phyloP scores from a whole-genome alignment of 2,797 vertebrate genomes.

The Epinephelus coioides region DNA sequence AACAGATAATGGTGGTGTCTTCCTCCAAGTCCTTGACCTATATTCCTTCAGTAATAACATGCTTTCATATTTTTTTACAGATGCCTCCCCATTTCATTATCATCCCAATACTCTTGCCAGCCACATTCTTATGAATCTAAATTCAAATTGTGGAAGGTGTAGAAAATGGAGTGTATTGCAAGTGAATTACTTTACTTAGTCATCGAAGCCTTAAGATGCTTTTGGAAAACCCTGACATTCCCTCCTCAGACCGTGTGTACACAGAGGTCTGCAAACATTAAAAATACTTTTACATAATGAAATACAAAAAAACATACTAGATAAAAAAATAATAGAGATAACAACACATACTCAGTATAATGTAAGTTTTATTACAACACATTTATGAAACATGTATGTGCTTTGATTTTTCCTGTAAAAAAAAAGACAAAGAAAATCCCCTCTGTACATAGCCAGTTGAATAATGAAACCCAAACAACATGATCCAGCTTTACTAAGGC shows the following conservation, averaged over 20 bases:
- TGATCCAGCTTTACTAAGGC: not conserved
- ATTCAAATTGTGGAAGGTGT: not conserved
- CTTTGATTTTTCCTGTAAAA: not conserved
- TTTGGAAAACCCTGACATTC: not conserved
- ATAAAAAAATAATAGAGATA: not conserved
- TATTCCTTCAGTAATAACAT: too few relatives aligned
- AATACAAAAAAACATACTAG: not conserved
- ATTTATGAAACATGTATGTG: not conserved
- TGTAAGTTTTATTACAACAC: slow-evolving; percentile 6
- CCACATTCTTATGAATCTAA: not conserved
- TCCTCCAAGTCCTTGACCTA: too few relatives aligned
- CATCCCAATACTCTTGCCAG: too few relatives aligned
- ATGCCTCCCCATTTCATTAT: too few relatives aligned
- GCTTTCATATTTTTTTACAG: too few relatives aligned
- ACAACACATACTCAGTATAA: not conserved
- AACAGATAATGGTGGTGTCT: too few relatives aligned
- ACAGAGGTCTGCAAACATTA: not conserved
- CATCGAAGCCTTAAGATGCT: not conserved
- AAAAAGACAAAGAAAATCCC: not conserved
- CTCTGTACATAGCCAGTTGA: not conserved
- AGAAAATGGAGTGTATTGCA: not conserved
- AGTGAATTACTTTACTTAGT: not conserved
- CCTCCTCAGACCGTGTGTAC: not conserved
- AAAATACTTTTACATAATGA: not conserved
- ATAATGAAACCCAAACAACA: not conserved